Evolutionary conservation across 2,888 invertebrate genomes (phyloP).

Genomic region (Automeris io): DNA sequence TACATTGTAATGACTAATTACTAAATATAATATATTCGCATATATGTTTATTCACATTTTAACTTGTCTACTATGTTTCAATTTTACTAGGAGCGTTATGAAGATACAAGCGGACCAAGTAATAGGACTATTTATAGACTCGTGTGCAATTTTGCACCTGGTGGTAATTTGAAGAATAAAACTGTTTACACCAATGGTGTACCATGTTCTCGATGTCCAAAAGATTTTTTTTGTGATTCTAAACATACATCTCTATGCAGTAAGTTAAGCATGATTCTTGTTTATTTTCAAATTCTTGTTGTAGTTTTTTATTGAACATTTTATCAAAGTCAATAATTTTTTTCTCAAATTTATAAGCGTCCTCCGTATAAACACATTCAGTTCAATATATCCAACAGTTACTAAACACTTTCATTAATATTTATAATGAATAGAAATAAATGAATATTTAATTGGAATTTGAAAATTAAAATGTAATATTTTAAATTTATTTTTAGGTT

Average conservation of each 20-base stretch:
- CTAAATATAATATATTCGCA: not conserved
- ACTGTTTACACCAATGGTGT: conserved; percentile 44
- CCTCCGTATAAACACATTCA: too few species aligned
- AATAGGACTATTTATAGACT: conserved; percentile 52
- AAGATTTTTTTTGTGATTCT: conserved; percentile 32
- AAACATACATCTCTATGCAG: conserved; percentile 43
- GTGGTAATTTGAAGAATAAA: conserved; percentile 42
- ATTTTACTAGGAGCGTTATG: conserved; percentile 32
- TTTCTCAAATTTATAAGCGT: too few species aligned
- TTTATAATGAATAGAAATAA: not conserved
- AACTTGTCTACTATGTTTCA: not conserved
- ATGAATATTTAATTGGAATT: too few species aligned
- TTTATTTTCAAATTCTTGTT: too few species aligned
- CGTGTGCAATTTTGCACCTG: conserved; percentile 61
- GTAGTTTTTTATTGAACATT: too few species aligned
- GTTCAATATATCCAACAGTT: not conserved
- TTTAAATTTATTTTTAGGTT: not conserved
- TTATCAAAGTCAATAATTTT: too few species aligned
- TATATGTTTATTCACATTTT: not conserved
- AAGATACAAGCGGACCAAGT: conserved; percentile 18
- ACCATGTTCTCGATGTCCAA: conserved; percentile 48
- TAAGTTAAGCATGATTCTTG: too few species aligned
- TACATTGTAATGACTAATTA: not conserved
- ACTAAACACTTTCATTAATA: not conserved
- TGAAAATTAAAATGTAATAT: not conserved